Conservation (phyloP, 2,797 vertebrate species). For the Gobio occitaniae region DNA sequence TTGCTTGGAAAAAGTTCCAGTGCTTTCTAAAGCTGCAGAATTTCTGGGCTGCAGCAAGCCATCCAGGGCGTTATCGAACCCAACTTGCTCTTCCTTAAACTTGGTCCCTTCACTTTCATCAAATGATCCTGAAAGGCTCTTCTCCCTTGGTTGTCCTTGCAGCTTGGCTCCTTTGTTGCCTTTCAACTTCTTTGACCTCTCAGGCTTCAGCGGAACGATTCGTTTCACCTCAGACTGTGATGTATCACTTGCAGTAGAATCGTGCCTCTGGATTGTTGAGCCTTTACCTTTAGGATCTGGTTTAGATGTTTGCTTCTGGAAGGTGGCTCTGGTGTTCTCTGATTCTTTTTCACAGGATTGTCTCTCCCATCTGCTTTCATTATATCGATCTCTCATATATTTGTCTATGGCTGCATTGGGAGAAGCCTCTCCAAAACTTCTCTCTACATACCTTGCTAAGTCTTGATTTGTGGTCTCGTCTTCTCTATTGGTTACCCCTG, state of each 20-base stretch:
- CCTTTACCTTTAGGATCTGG: conserved; percentile 64
- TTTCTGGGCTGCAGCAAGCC: conserved; percentile 6
- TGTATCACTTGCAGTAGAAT: conserved; percentile 63
- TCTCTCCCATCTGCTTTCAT: conserved; percentile 43
- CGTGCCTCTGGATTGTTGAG: conserved; percentile 58
- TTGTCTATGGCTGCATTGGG: conserved; percentile 54
- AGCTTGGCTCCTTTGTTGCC: conserved; percentile 69
- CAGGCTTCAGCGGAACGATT: conserved; percentile 81
- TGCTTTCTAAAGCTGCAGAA: conserved; percentile 14
- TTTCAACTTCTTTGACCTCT: conserved; percentile 82
- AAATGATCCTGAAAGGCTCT: conserved; percentile 36
- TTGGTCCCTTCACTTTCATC: conserved; percentile 61
- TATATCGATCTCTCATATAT: conserved; percentile 53
- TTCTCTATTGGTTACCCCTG: conserved; percentile 51
- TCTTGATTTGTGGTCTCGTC: conserved; percentile 43
- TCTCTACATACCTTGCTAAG: conserved; percentile 43
- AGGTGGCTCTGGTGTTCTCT: conserved; percentile 23
- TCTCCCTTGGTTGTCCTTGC: conserved; percentile 61
- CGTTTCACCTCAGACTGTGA: conserved; percentile 70
- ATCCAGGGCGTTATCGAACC: conserved; percentile 57
- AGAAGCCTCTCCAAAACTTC: conserved; percentile 51
- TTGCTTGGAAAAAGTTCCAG: conserved; percentile 20
- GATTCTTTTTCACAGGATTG: conserved; percentile 35
- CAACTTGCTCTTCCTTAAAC: conserved; percentile 59
- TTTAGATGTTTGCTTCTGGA: conserved; percentile 30